Evolutionary conservation across 2,797 vertebrate species (phyloP).

Genomic region (Pelobates cultripes): DNA sequence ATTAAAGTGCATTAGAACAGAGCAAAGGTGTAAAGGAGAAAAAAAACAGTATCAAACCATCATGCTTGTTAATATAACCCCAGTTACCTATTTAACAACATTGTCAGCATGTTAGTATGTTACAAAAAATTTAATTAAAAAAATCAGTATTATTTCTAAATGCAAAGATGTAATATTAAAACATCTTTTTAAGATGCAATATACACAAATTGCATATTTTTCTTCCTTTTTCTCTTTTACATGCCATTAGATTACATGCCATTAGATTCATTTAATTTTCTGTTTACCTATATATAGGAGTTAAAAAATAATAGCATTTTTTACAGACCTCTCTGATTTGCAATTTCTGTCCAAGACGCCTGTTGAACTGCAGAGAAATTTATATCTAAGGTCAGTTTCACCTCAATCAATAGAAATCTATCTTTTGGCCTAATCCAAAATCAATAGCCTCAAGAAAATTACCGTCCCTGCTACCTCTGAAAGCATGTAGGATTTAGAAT

Average conservation of each 20-base stretch:
- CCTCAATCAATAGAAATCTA: conserved; percentile 67
- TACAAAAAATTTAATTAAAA: no score
- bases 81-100: no score
- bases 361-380: conserved; percentile 64
- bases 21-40: no score
- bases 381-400: conserved; percentile 66
- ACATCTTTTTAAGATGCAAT: no score
- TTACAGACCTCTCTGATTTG: conserved; percentile 54
- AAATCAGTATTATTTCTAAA: no score
- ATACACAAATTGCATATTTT: not conserved
- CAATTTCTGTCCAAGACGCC: conserved; percentile 54
- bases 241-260: conserved; percentile 15
- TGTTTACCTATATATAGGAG: conserved; percentile 8
- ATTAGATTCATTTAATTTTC: conserved; percentile 21
- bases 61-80: no score
- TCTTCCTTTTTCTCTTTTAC: conserved; percentile 23
- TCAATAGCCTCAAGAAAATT: conserved; percentile 60
- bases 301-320: conserved; percentile 47
- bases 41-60: no score
- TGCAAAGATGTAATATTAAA: no score
- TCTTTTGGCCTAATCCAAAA: conserved; percentile 69
- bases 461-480: conserved; percentile 48
- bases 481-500: conserved; percentile 55
- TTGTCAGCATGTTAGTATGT: no score
- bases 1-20: no score